Evolutionary conservation across 2,113 vertebrate genomes (phyloP).

Genomic region (Tinamus guttatus): DNA sequence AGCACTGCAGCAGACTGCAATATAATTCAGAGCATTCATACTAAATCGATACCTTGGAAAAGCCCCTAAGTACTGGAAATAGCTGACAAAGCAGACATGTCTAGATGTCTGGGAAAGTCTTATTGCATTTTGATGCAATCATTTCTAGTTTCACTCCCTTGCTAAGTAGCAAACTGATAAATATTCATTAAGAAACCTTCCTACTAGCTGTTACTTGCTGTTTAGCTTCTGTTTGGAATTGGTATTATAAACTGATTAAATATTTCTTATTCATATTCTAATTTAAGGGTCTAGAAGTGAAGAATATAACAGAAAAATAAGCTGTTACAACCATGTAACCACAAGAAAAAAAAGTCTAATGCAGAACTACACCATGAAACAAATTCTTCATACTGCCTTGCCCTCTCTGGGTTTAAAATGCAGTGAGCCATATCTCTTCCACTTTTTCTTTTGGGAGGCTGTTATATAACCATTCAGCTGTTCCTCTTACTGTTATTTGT

Average conservation of each 20-base stretch:
- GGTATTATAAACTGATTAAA: background rate
- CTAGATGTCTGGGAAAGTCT: background rate
- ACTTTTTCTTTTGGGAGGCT: constrained; percentile 16
- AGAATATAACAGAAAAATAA: background rate
- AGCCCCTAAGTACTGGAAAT: background rate
- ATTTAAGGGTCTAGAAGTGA: background rate
- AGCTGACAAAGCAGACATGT: background rate
- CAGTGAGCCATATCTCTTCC: background rate
- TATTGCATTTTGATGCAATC: background rate
- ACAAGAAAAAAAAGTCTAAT: background rate
- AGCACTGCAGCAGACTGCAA: background rate
- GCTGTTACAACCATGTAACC: background rate
- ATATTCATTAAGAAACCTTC: background rate
- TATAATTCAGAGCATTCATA: background rate
- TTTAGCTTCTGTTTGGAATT: background rate
- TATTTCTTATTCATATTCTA: background rate
- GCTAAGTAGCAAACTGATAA: background rate
- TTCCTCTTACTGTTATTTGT: constrained; percentile 20
- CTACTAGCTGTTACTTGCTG: background rate
- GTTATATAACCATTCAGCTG: constrained; percentile 33
- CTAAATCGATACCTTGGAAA: background rate
- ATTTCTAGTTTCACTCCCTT: background rate
- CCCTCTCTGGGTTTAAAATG: background rate
- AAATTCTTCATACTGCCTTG: background rate
- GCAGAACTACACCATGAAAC: background rate